Evolutionary conservation across 2,888 invertebrate species (phyloP).

Genomic region (Amphipyra tragopoginis): DNA sequence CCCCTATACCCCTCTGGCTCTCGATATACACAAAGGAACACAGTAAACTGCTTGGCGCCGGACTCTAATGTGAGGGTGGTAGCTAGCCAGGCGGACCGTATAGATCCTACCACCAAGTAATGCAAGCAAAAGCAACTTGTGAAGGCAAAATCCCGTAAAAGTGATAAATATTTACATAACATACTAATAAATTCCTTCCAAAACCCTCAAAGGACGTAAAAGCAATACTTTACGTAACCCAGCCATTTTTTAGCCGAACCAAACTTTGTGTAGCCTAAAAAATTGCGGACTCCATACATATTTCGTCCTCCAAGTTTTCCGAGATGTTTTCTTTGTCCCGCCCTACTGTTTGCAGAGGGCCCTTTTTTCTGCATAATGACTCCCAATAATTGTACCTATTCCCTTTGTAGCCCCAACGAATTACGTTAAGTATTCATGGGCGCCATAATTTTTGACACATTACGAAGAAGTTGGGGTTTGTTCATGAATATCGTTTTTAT

Average conservation of each 20-base stretch:
- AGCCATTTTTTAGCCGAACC: constrained; percentile 9
- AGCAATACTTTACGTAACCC: constrained; percentile 25
- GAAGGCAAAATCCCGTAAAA: no score
- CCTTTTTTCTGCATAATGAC: constrained; percentile 68
- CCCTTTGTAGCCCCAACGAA: constrained; percentile 46
- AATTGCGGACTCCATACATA: constrained; percentile 35
- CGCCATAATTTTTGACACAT: constrained; percentile 59
- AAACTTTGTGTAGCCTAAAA: constrained; percentile 24
- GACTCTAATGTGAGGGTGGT: no score
- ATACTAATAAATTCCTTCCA: constrained; percentile 10
- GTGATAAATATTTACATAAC: no score
- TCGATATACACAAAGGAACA: no score
- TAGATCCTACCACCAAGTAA: no score
- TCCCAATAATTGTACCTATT: constrained; percentile 64
- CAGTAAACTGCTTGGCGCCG: no score
- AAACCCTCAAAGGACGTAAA: constrained; percentile 5
- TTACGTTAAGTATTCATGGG: constrained; percentile 61
- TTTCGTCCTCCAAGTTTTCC: constrained; percentile 30
- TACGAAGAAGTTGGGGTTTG: constrained; percentile 39
- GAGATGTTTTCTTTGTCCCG: constrained; percentile 58
- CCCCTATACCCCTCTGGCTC: no score
- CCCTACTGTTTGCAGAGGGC: constrained; percentile 59
- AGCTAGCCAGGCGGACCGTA: no score
- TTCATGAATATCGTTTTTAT: constrained; percentile 53
- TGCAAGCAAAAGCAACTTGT: no score